These are phyloP conservation scores for Odontamblyopus lacepedii DNA, from an alignment of 2,797 vertebrate genomes.

Conservation along the genomic window DNA sequence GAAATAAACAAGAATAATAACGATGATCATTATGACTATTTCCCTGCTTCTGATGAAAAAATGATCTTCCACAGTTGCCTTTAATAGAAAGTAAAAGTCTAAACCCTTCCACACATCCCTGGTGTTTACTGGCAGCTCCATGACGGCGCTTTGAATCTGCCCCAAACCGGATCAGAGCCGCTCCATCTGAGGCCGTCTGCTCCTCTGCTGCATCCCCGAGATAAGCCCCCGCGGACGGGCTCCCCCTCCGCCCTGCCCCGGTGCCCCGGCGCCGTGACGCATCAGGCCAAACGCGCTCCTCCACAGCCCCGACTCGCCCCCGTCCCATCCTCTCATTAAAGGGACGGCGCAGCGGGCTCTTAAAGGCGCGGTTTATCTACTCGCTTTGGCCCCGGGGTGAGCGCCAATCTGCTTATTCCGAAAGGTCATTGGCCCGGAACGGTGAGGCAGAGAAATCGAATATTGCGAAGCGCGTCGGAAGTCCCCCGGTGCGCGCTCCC, in stretches of 20 bases:
- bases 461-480: conserved; percentile 60
- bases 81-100: too few species aligned
- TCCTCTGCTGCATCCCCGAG: conserved; percentile 72
- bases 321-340: conserved; percentile 50
- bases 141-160: neutral
- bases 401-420: conserved; percentile 64
- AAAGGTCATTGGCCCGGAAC: conserved; percentile 67
- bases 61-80: too few species aligned
- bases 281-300: conserved; percentile 49
- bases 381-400: conserved; percentile 56
- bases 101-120: neutral
- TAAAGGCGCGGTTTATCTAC: conserved; percentile 45
- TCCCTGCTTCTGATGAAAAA: too few species aligned
- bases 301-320: conserved; percentile 12
- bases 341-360: conserved; percentile 28
- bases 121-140: conserved; percentile 10
- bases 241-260: conserved; percentile 27
- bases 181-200: conserved; percentile 5
- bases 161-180: conserved; percentile 23
- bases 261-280: conserved; percentile 37
- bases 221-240: conserved; percentile 67
- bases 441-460: conserved; percentile 62
- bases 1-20: too few species aligned
- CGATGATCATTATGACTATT: too few species aligned
- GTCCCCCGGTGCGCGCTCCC: conserved; percentile 50